A percentile compares a stretch with the other conserved stretches of the same genome.
Conservation (phyloP, 2,113 vertebrate genomes). For the Oenanthe oenanthe region DNA sequence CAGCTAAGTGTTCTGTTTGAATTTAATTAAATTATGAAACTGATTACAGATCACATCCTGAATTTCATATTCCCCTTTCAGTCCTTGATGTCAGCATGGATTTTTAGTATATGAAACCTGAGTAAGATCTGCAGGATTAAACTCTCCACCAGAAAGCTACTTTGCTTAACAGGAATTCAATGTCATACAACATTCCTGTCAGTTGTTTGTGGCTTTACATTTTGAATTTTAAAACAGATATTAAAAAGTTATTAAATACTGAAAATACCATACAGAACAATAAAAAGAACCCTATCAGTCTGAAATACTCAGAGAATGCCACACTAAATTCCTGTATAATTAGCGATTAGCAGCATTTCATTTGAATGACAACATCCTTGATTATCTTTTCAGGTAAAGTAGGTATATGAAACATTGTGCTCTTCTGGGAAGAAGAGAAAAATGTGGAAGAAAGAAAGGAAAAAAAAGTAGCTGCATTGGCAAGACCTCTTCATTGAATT, state of each 20-base stretch:
- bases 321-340: not conserved
- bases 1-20: not conserved
- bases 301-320: not conserved
- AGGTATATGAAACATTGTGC: not conserved
- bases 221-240: not conserved
- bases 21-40: not conserved
- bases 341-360: not conserved
- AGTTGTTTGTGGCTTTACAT: not conserved
- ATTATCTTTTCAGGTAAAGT: not conserved
- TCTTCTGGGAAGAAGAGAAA: not conserved
- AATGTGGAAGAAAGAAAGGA: not conserved
- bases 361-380: not conserved
- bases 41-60: not conserved
- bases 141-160: not conserved
- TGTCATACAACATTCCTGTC: not conserved
- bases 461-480: not conserved
- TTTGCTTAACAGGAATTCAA: not conserved
- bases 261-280: not conserved
- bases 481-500: not conserved
- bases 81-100: not conserved
- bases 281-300: not conserved
- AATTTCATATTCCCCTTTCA: not conserved
- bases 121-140: not conserved
- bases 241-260: not conserved
- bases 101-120: not conserved